Evolutionary conservation across 2,797 vertebrate species (phyloP), one percentile per base, ranked within the genome.

Genomic region (Acipenser oxyrinchus): DNA sequence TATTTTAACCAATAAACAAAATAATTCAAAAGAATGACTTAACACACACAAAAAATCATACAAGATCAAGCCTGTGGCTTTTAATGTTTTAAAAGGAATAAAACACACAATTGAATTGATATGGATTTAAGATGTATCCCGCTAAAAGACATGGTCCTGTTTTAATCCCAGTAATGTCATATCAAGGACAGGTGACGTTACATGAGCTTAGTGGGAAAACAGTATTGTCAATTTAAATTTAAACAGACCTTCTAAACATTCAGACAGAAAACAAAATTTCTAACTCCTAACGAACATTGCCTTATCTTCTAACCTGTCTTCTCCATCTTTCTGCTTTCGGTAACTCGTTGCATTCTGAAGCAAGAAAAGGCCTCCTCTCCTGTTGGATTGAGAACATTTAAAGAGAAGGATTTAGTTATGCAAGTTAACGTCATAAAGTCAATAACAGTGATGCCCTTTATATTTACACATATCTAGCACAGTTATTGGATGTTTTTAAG

Each of bases 261-360:
- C 1, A 18, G 1, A 18, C 15, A 18, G 15, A 18, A 18, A 18
- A 18, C 15, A 3, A 37, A 37, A 37, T 37, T 37, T 37, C 23
- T 2, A 48, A 60, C 51, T 48, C 18, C 18, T 15, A 8, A 53
- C 5, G 12, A 23, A 51, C 7, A 51, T 8, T 1, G 1, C 6
- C 6, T n/a, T 15, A 13, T 55, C 63, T 18, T 48, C 60, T 6
- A 74, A 98, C 94, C 92, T 97, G 95, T 48, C 94, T 79, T 68
- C 96, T 90, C 96, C 96, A 99, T 49, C 97, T 98, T 83, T 98
- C 95, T 6, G 95, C 95, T 85, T 98, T 98, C 1, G 94, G 95
- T 65, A 97, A 82, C 23, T 98, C 96, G 9, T 83, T 91, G 57
- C 96, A 99, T 76, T 99, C 95, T 0, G 95, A 98, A 0, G 96